These are phyloP conservation scores for Sciurus carolinensis DNA, from an alignment of 2,797 vertebrate genomes.

Conservation along the genomic window DNA sequence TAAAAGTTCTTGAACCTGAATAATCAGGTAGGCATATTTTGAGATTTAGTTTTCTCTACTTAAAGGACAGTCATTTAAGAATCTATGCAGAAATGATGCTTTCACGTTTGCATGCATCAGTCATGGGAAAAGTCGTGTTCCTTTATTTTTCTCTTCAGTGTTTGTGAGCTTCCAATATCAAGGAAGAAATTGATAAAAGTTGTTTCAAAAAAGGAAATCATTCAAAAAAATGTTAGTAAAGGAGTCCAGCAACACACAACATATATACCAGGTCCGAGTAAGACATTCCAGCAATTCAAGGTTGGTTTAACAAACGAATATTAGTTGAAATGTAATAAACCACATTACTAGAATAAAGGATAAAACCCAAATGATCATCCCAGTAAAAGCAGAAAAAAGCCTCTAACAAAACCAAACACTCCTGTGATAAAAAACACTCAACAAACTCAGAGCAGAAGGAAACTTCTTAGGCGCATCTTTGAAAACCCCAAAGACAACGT, in stretches of 20 bases:
- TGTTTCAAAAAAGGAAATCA: conserved; percentile 27
- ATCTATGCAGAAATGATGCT: not conserved
- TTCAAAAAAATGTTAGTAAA: conserved; percentile 50
- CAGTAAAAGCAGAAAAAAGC: not conserved
- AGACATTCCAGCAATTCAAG: conserved; percentile 15
- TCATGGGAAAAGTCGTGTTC: conserved; percentile 49
- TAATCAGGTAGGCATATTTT: not conserved
- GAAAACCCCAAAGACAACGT: not conserved
- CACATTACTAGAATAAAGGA: not conserved
- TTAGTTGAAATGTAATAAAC: not conserved
- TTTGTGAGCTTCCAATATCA: conserved; percentile 80
- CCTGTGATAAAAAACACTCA: conserved; percentile 1
- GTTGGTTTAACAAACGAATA: conserved; percentile 20
- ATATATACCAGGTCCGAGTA: not conserved
- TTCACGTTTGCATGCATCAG: not conserved
- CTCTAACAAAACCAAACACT: not conserved
- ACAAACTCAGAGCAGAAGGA: not conserved
- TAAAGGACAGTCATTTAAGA: conserved; percentile 10
- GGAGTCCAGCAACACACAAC: not conserved
- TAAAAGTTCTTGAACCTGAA: conserved; percentile 16
- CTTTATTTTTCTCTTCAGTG: conserved; percentile 78
- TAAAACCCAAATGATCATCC: conserved; percentile 1
- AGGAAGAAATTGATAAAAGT: conserved; percentile 65
- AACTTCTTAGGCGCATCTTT: not conserved
- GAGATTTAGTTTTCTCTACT: conserved; percentile 46